Percentiles rank a stretch among this genome's conserved stretches.
These are phyloP conservation scores for Eleutherodactylus coqui DNA, from an alignment of 2,797 vertebrate species.

Conservation along the genomic window DNA sequence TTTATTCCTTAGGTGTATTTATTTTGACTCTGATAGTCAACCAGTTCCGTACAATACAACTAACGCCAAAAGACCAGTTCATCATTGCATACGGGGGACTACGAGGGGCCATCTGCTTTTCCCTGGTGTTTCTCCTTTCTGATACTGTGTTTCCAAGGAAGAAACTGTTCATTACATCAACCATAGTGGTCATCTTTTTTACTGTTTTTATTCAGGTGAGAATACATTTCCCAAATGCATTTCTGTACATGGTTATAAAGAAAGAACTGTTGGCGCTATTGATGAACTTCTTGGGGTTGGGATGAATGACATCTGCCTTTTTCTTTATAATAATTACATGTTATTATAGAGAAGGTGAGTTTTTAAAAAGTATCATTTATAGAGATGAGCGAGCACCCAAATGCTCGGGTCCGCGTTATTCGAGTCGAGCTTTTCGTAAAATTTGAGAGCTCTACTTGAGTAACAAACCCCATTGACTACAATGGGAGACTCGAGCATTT, in stretches of 20 bases:
- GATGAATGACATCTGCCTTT: not conserved
- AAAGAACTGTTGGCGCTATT: not conserved
- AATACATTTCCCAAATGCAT: not conserved
- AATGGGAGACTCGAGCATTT: too few relatives aligned
- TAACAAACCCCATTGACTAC: too few relatives aligned
- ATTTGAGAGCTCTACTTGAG: too few relatives aligned
- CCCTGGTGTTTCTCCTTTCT: slow-evolving; percentile 92
- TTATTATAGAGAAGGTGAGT: too few relatives aligned
- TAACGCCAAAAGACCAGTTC: slow-evolving; percentile 96
- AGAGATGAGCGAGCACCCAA: too few relatives aligned
- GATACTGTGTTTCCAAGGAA: slow-evolving; percentile 83
- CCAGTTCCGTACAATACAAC: slow-evolving; percentile 91
- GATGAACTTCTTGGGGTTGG: not conserved
- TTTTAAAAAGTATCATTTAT: too few relatives aligned
- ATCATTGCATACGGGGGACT: slow-evolving; percentile 94
- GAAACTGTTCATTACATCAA: slow-evolving; percentile 91
- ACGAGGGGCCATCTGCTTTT: slow-evolving; percentile 93
- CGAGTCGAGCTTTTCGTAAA: too few relatives aligned
- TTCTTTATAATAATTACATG: too few relatives aligned
- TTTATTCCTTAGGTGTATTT: slow-evolving; percentile 82
- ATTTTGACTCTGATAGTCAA: slow-evolving; percentile 95
- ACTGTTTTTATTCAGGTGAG: slow-evolving; percentile 95
- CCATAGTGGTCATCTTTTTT: slow-evolving; percentile 92
- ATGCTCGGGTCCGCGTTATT: too few relatives aligned
- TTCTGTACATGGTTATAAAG: too few relatives aligned